Base-by-base conservation (phyloP, 2,113 vertebrate species). In the Spizaetus ornatus region DNA sequence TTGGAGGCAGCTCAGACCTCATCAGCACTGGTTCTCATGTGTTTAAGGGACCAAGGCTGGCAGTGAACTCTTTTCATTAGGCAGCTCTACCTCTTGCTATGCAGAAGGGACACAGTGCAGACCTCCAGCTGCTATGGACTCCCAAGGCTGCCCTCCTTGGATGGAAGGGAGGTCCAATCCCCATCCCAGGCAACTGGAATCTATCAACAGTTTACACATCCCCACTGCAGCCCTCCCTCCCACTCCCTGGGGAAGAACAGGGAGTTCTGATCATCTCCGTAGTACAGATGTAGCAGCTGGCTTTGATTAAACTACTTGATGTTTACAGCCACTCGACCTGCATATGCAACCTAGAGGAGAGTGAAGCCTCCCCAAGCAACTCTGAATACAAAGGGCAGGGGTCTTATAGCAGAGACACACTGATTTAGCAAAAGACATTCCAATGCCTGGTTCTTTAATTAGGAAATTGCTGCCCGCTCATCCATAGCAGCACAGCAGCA, bases 241-340 rank as follows among this genome's bases (percentile, higher is more conserved):
- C 86, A 76, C 89, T 96, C 97, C 98, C 96, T 82, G 4, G 76
- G 96, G 95, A 90, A 78, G 53, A 71, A 63, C 53, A 53, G 74
- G 62, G 88, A 88, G 90, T 89, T 92, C 91, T 96, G 96, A 97
- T 97, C 97, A 97, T 97, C 96, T 96, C 97, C 96, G 95, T 90
- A 98, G 97, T 95, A 97, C 97, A 98, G 97, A 98, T 98, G 97
- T 70, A 95, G 95, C 97, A 97, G 98, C 97, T 98, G 98, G 98
- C 70, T 96, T 94, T 95, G 87, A 95, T 97, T 92, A 95, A 95
- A 93, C 61, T 52, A n/a, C 69, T 95, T n/a, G 29, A 83, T 88
- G 86, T 93, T 96, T 95, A 88, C 66, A 82, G 71, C 66, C 85
- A 91, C 63, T 87, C 29, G 0, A 95, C 73, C 97, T 88, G 74